These are phyloP conservation scores for Drosophila triauraria DNA, from an alignment of 1,140 invertebrate species.

Conservation along the genomic window DNA sequence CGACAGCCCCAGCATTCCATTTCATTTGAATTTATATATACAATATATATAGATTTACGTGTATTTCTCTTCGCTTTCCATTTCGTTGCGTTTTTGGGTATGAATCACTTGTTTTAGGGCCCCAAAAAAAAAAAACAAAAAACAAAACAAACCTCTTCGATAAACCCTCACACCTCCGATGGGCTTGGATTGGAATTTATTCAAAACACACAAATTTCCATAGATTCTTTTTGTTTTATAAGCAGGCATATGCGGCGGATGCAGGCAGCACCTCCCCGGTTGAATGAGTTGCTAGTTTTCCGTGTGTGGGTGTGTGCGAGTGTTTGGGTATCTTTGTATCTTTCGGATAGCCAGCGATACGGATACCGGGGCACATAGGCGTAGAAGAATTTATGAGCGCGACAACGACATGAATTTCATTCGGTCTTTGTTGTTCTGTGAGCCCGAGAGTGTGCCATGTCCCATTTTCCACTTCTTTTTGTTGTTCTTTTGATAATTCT, in stretches of 20 bases:
- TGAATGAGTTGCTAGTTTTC: conserved; percentile 57
- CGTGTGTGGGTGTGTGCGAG: conserved; percentile 19
- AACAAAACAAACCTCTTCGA: conserved; percentile 14
- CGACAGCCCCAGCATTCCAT: conserved; percentile 26
- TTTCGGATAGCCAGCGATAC: conserved; percentile 48
- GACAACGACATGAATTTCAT: conserved; percentile 63
- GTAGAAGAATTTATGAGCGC: conserved; percentile 57
- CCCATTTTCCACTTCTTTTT: conserved; percentile 51
- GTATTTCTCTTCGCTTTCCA: conserved; percentile 43
- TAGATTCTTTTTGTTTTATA: conserved; percentile 44
- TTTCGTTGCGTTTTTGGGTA: conserved; percentile 40
- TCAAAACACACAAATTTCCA: conserved; percentile 45
- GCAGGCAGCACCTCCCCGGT: conserved; percentile 28
- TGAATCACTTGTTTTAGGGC: conserved; percentile 45
- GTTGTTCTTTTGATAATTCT: conserved; percentile 64
- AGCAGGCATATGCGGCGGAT: conserved; percentile 32
- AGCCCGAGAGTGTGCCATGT: conserved; percentile 52
- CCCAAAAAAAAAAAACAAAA: conserved; percentile 10
- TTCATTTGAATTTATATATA: conserved; percentile 32
- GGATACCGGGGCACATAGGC: conserved; percentile 28
- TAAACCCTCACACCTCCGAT: conserved; percentile 42
- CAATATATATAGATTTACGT: conserved; percentile 1
- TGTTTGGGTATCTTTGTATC: conserved; percentile 39
- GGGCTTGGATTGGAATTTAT: conserved; percentile 54
- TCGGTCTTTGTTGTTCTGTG: conserved; percentile 48